Evolutionary conservation across 2,113 vertebrate genomes (phyloP), one percentile per base, ranked within the genome.

Genomic region (Pao palembangensis): DNA sequence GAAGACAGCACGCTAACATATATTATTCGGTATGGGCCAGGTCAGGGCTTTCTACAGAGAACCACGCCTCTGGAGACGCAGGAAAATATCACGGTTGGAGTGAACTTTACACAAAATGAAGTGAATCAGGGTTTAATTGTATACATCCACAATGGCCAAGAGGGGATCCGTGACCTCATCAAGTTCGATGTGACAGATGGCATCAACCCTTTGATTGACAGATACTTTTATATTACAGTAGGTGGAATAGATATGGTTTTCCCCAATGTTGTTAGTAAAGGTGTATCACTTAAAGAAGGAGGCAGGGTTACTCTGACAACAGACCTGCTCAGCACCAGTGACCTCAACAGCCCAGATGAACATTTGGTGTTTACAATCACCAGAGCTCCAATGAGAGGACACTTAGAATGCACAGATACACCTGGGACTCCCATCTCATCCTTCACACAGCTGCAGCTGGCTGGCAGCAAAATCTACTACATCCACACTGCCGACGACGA

Each of bases 111-210:
- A 8, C 96, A 98, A 58, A 93, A 83, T n/a, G 94, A 98, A 43
- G 78, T 98, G 16, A 94, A 98, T 82, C 92, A 88, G 69, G 92
- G 88, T 48, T 70, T 93, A 20, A 94, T 98, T 67, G 69, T 84
- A 12, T 98, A 98, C 51, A 66, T 84, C 47, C 96, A 98, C 71
- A 91, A 90, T 23, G 95, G 96, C 42, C 93, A 88, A 60, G 93
- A 94, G 51, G 94, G 95, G 50, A 85, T 95, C 50, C 92, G 95
- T 13, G 96, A 98, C 84, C 91, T 98, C 34, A 91, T 98, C 71
- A 98, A 98, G 70, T 98, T 98, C 75, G 96, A 98, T 55, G 94
- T 98, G 64, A 98, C 96, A 0, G 96, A 98, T 70, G 95, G 95
- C 48, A 88, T 92, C 61, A 98, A 98, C 74, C 88, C 93, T 47